phyloP scores from a whole-genome alignment of 2,797 vertebrate species.

The Petrocephalus sullivani region DNA sequence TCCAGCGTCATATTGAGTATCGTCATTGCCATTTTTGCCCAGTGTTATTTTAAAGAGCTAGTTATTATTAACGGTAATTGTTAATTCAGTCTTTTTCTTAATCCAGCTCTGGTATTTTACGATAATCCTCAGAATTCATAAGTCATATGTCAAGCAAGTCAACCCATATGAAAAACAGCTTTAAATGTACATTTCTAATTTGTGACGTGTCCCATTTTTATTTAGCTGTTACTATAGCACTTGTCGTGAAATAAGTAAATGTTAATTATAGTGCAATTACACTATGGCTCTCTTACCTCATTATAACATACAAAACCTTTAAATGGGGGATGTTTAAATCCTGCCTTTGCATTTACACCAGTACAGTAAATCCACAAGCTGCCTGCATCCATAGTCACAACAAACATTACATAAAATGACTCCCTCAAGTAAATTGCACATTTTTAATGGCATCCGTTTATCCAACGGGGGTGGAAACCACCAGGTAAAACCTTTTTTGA shows the following conservation, averaged over 20 bases:
- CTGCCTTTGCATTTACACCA: conserved; percentile 34
- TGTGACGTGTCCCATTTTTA: not conserved
- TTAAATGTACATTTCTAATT: not conserved
- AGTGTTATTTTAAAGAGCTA: not conserved
- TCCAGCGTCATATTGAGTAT: not conserved
- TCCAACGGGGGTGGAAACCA: not conserved
- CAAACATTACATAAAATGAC: not conserved
- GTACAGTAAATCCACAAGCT: conserved; percentile 36
- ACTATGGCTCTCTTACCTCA: not conserved
- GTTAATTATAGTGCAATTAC: conserved; percentile 1
- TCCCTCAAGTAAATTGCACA: conserved; percentile 10
- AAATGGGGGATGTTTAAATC: not conserved
- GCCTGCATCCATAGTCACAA: not conserved
- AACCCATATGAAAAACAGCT: not conserved
- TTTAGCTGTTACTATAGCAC: not conserved
- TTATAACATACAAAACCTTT: not conserved
- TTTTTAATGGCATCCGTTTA: not conserved
- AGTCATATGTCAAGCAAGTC: not conserved
- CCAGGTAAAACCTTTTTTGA: not conserved
- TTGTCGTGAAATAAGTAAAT: conserved; percentile 16
- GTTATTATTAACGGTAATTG: not conserved
- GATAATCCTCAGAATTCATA: not conserved
- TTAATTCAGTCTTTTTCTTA: not conserved
- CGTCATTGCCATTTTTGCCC: not conserved
- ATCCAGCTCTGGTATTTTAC: not conserved